A percentile compares a stretch with the other conserved stretches of the same genome.
Evolutionary conservation across 2,113 vertebrate species (phyloP).

Genomic region (Aldabrachelys gigantea): DNA sequence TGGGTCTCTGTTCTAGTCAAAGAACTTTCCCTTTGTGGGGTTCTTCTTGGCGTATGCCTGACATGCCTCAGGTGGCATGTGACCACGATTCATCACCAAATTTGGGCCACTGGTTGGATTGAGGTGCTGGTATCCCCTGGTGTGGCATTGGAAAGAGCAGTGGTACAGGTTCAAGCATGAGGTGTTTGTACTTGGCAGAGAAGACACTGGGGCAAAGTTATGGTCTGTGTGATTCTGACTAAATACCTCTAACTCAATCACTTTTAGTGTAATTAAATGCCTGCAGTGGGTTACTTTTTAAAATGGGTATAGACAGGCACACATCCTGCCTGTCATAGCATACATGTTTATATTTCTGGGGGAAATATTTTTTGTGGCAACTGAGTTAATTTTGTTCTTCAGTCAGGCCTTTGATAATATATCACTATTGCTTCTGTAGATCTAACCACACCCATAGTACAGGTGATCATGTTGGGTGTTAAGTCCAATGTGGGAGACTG

Average conservation of each 20-base stretch:
- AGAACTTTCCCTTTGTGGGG: not conserved
- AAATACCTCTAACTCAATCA: not conserved
- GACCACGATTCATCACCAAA: too few relatives aligned
- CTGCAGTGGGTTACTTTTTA: fast-evolving
- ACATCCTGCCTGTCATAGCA: not conserved
- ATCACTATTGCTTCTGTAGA: not conserved
- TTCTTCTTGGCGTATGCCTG: too few relatives aligned
- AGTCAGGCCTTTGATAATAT: not conserved
- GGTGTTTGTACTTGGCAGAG: not conserved
- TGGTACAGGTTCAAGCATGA: not conserved
- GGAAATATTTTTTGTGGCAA: not conserved
- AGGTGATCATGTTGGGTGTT: not conserved
- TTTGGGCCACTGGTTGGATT: not conserved
- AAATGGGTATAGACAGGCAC: not conserved
- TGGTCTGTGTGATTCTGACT: not conserved
- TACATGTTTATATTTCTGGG: not conserved
- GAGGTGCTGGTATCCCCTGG: not conserved
- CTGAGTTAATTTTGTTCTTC: not conserved
- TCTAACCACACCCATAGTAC: not conserved
- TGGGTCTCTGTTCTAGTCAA: not conserved
- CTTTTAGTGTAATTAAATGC: not conserved
- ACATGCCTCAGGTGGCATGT: too few relatives aligned
- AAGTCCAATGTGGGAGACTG: not conserved
- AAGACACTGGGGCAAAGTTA: not conserved
- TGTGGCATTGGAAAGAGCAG: not conserved